Percentiles rank a stretch among this genome's conserved stretches.
These are phyloP conservation scores for Tribolium madens DNA, from an alignment of 1,140 invertebrate genomes.

Conservation along the genomic window DNA sequence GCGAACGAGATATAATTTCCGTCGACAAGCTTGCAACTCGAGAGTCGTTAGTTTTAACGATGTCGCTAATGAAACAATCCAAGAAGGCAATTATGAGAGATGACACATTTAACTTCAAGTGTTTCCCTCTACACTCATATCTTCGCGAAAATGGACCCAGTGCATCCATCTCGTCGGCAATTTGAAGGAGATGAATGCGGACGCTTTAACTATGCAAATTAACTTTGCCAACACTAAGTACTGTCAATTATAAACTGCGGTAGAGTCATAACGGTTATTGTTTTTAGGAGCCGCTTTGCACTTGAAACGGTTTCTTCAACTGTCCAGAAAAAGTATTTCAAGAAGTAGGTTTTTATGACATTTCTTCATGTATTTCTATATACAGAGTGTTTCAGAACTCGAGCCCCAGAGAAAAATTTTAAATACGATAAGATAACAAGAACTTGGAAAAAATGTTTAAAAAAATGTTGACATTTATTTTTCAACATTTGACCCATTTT, in stretches of 20 bases:
- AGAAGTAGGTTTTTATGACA: not conserved
- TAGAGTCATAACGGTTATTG: constrained; percentile 27
- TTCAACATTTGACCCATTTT: too few species aligned
- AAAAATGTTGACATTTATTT: too few species aligned
- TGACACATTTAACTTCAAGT: constrained; percentile 58
- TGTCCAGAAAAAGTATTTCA: not conserved
- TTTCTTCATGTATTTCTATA: too few species aligned
- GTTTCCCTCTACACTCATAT: constrained; percentile 54
- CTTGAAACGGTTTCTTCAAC: not conserved
- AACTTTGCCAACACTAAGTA: constrained; percentile 37
- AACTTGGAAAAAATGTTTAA: too few species aligned
- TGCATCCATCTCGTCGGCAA: constrained; percentile 45
- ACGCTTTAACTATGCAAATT: constrained; percentile 37
- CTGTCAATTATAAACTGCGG: constrained; percentile 38
- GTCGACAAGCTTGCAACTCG: constrained; percentile 52
- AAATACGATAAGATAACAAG: too few species aligned
- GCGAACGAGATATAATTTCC: constrained; percentile 55
- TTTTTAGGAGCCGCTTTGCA: not conserved
- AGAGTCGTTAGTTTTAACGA: constrained; percentile 63
- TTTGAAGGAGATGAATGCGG: constrained; percentile 38
- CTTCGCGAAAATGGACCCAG: constrained; percentile 48
- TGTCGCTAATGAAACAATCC: constrained; percentile 64
- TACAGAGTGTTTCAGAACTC: too few species aligned
- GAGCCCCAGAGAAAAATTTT: too few species aligned
- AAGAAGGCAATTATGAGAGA: constrained; percentile 63